phyloP scores from a whole-genome alignment of 2,888 invertebrate genomes.

The Dicycla oo region DNA sequence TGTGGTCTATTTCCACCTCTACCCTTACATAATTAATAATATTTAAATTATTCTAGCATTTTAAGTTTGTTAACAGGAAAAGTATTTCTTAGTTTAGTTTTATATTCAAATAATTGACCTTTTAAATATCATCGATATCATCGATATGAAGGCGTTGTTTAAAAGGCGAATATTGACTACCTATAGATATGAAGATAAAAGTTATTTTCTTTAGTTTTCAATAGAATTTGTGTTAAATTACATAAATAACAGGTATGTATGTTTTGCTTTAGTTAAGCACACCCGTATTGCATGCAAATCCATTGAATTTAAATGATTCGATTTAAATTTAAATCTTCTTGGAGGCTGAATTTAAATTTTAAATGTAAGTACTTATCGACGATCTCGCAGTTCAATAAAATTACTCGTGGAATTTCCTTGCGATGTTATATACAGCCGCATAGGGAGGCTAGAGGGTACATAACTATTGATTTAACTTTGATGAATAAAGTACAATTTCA shows the following conservation, averaged over 20 bases:
- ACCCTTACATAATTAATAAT: not conserved
- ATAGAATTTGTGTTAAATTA: not conserved
- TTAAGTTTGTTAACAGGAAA: too few species aligned
- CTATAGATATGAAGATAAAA: not conserved
- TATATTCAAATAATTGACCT: not conserved
- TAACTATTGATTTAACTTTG: not conserved
- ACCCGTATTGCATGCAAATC: conserved; percentile 10
- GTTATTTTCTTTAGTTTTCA: not conserved
- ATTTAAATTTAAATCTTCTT: conserved; percentile 32
- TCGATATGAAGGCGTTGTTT: not conserved
- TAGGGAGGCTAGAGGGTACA: not conserved
- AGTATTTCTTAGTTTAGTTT: too few species aligned
- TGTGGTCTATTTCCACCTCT: not conserved
- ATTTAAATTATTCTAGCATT: too few species aligned
- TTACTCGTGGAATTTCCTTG: not conserved
- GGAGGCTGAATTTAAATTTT: conserved; percentile 34
- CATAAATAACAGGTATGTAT: too few species aligned
- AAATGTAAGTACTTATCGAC: conserved; percentile 16
- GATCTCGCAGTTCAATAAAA: conserved; percentile 12
- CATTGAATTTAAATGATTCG: conserved; percentile 5
- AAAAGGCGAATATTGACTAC: not conserved
- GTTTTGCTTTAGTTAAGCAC: not conserved
- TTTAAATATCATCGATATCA: too few species aligned
- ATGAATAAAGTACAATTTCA: not conserved
- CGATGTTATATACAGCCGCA: not conserved